Evolutionary conservation across 2,888 invertebrate genomes (phyloP), one percentile per base, ranked within the genome.

Genomic region (Drosophila meridiana): DNA sequence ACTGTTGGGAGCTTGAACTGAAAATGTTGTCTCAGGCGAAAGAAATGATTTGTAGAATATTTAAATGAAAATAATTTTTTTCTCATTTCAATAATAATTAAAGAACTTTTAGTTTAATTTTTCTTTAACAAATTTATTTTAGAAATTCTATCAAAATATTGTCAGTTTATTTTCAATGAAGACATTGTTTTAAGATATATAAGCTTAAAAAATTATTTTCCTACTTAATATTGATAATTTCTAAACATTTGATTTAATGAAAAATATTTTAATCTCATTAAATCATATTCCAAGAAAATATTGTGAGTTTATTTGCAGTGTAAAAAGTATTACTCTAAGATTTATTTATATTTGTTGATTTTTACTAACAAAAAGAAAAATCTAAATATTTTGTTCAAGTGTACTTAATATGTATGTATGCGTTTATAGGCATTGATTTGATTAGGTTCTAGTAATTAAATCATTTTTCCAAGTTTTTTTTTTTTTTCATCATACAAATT

Each of bases 361-460:
- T 32, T 50, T 7, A 4, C 7, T n/a, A 32, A 32, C 20, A 20
- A 20, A 20, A 20, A 20, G 20, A 20, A 20, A 48, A 38, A 36
- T 2, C 14, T 9, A 3, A 2, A 26, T 2, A 43, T 20, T 47
- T 50, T 60, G 32, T 40, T 8, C 11, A 1, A 60, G 60, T 60
- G 60, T 40, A 50, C 14, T 14, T 50, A 52, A 43, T 45, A 57
- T 40, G 34, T 48, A 42, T 52, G 36, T 26, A 32, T 34, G 42
- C 11, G 9, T 40, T 34, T 43, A 50, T 55, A 61, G 71, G 71
- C 83, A 83, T 69, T 90, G 90, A 90, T 87, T 87, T 77, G 89
- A 87, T 90, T 90, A 90, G 77, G 71, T 82, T 78, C 53, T 61
- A 59, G 71, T 90, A 87, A 89, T 90, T 90, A 90, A 90, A 90